Base-by-base conservation (phyloP, 1,140 invertebrate genomes). In the Macrobrachium nipponense region DNA sequence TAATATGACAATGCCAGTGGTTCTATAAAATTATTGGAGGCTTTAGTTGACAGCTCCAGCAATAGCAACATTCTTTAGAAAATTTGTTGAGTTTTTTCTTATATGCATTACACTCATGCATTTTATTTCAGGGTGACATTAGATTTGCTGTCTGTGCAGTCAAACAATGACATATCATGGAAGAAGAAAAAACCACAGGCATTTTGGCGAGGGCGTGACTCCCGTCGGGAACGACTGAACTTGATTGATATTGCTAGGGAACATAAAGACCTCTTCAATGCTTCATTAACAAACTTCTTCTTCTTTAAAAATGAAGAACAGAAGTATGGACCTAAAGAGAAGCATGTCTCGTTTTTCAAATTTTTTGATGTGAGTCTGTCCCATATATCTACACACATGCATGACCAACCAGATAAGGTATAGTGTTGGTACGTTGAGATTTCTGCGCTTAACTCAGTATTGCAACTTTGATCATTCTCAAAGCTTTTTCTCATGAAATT, bases 281-380 rank as follows among this genome's bases (percentile, higher is more conserved):
- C 94, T 15, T 97, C 96, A 0, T 93, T 99, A 8, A 99, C 98
- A 6, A 98, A 98, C 91, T 98, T 99, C 91, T 99, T 99, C 90
- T 99, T 99, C 92, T 99, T 97, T 90, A 94, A 94, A 82, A 94
- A 98, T 90, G 93, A 97, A 91, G 95, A 96, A 91, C 91, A 94
- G 76, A 93, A 95, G 90, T 97, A 98, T 93, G 97, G 97, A 36
- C 96, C 96, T 36, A 95, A 95, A 90, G 93, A 94, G 83, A 94
- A 94, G 64, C 95, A 96, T 90, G 93, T 98, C 87, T 97, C 97
- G 17, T 98, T 99, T 91, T 98, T 97, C 91, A 94, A 97, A 87
- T 99, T 99, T 92, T 99, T 98, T 92, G 94, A 98, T 93, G 97
- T 98, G 93, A 93, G 92, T 92, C 11, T 80, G 20, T 44, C 43